Conservation (phyloP, 2,888 invertebrate genomes). For the Dione juno region DNA sequence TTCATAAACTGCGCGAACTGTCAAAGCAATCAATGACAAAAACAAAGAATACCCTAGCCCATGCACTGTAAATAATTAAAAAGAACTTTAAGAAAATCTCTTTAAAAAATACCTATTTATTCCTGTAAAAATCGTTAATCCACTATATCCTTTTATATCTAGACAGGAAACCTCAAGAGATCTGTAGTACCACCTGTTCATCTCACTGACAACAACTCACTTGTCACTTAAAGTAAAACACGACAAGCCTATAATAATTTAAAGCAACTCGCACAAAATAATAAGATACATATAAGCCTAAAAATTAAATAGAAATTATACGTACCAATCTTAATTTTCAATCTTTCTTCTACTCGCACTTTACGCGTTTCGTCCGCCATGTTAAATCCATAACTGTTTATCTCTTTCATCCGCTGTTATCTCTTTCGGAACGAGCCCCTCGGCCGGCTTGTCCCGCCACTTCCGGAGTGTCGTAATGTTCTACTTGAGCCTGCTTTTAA, state of each 20-base stretch:
- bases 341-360: conserved; percentile 96
- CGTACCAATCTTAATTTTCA: conserved; percentile 97
- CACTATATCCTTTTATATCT: conserved; percentile 61
- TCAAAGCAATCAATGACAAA: conserved; percentile 71
- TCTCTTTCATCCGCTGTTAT: conserved; percentile 84
- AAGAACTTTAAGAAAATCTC: conserved; percentile 10
- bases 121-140: conserved; percentile 47
- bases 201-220: conserved; percentile 71
- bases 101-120: conserved; percentile 45
- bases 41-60: conserved; percentile 64
- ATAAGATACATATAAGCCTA: conserved; percentile 18
- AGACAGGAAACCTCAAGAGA: conserved; percentile 42
- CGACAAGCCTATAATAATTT: conserved; percentile 6
- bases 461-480: conserved; percentile 84
- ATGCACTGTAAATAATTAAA: conserved; percentile 11
- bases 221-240: conserved; percentile 35
- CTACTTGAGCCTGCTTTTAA: conserved; percentile 74
- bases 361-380: conserved; percentile 95
- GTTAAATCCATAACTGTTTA: conserved; percentile 92
- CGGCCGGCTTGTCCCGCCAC: conserved; percentile 81
- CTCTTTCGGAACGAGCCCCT: conserved; percentile 82
- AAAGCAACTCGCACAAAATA: background rate
- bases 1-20: conserved; percentile 79
- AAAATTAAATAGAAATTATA: conserved; percentile 60
- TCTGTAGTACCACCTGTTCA: conserved; percentile 76